A percentile compares a stretch with the other conserved stretches of the same genome.
Conservation (phyloP, 2,888 invertebrate species). For the Cremastinae sp. region DNA sequence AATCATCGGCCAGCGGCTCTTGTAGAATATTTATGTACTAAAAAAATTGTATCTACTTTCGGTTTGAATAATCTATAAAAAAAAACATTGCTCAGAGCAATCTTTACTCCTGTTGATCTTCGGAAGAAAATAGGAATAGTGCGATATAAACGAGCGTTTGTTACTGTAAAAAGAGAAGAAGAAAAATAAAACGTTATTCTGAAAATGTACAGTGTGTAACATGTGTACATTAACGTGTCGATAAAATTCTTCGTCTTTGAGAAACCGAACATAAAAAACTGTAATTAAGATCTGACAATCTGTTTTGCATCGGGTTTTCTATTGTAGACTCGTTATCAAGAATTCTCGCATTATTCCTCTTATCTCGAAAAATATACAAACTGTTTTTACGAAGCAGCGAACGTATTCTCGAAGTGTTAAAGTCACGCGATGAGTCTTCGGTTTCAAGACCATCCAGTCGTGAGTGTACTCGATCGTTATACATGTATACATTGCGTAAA, state of each 20-base stretch:
- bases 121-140: conserved; percentile 25
- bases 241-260: too few species aligned
- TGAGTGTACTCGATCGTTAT: conserved; percentile 54
- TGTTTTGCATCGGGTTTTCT: background rate
- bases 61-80: conserved; percentile 23
- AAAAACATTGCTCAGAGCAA: conserved; percentile 19
- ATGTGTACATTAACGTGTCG: too few species aligned
- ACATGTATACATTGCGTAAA: conserved; percentile 21
- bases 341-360: conserved; percentile 14
- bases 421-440: conserved; percentile 54
- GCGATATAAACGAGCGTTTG: conserved; percentile 7
- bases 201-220: too few species aligned
- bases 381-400: conserved; percentile 45
- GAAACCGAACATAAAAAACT: too few species aligned
- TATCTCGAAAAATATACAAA: conserved; percentile 22
- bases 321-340: background rate
- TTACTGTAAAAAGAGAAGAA: too few species aligned
- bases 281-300: too few species aligned
- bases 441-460: conserved; percentile 45
- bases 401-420: conserved; percentile 43
- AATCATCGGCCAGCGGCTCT: conserved; percentile 29
- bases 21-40: conserved; percentile 1
- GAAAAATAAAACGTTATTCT: too few species aligned
- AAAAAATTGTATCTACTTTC: conserved; percentile 38
- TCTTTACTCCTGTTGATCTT: conserved; percentile 42